Evolutionary conservation across 2,888 invertebrate species (phyloP), one percentile per base, ranked within the genome.

Genomic region (Latheticus oryzae): DNA sequence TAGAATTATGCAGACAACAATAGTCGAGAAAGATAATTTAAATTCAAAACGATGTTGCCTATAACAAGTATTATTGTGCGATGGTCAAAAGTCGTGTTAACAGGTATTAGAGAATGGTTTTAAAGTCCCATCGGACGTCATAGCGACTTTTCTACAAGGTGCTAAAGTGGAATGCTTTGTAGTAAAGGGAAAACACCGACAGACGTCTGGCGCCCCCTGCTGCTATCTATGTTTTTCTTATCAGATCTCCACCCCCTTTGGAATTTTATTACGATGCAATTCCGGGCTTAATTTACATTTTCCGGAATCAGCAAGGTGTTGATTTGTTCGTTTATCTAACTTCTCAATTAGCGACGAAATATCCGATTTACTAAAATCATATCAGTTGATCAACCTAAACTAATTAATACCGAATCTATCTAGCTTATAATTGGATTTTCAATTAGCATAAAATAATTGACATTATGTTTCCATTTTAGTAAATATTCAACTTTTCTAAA

Each of bases 1-100:
- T 30, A 54, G 61, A 72, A 73, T 73, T 73, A 73, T 73, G 69
- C 71, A 62, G 65, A 58, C n/a, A 35, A 68, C 69, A 69, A 66
- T 67, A 66, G 67, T 61, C n/a, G 65, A 63, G 63, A 62, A 65
- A 63, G 65, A 69, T 72, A 71, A 71, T 72, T 72, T 72, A 71
- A 72, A 72, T 72, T 71, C 71, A 67, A 65, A 65, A 65, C 70
- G 64, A 62, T 62, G 68, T 69, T 69, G 67, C 61, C 65, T 67
- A 67, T 67, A 70, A 71, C 69, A 66, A 68, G 67, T 67, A 69
- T 66, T 56, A 61, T 64, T 64, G 60, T 62, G 64, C 58, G 52
- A 59, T 51, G 63, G 63, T 60, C 63, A 60, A 61, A 64, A 61
- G 61, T 63, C 63, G 58, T 53, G 61, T 61, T 63, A 63, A 63